Percentiles rank a stretch among this genome's conserved stretches.
Evolutionary conservation across 2,113 vertebrate genomes (phyloP).

Genomic region (Alces alces): DNA sequence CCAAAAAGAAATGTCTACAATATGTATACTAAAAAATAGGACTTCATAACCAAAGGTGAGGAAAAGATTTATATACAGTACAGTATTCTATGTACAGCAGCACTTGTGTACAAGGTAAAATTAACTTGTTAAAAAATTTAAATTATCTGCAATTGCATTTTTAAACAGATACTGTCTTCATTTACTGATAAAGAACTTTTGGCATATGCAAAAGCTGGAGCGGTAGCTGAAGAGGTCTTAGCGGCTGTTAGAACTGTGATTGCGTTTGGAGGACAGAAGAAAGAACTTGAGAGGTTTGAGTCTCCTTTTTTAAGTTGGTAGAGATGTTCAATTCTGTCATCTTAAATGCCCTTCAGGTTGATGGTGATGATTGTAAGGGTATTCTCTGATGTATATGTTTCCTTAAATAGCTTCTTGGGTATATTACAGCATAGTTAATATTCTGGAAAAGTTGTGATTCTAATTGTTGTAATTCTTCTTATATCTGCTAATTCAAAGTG

Average conservation of each 20-base stretch:
- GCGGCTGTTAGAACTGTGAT: slow-evolving; percentile 92
- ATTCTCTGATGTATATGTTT: neutral
- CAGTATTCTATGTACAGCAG: neutral
- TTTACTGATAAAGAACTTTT: slow-evolving; percentile 93
- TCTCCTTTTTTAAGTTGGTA: slow-evolving; percentile 20
- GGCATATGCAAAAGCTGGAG: slow-evolving; percentile 96
- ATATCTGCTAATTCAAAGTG: neutral
- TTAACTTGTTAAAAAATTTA: neutral
- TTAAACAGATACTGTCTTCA: slow-evolving; percentile 86
- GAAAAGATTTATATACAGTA: neutral
- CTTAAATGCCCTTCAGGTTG: neutral
- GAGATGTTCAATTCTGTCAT: neutral
- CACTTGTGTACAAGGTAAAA: neutral
- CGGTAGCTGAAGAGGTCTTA: slow-evolving; percentile 96
- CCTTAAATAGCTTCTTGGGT: neutral
- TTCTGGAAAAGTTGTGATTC: slow-evolving; percentile 2
- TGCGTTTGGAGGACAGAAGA: slow-evolving; percentile 94
- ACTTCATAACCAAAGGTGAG: neutral
- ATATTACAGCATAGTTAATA: neutral
- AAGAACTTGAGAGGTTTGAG: slow-evolving; percentile 91
- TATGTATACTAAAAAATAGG: neutral
- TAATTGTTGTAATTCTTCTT: neutral
- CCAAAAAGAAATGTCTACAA: neutral
- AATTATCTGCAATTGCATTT: slow-evolving; percentile 22
- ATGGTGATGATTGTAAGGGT: neutral